A percentile compares a stretch with the other conserved stretches of the same genome.
phyloP scores from a whole-genome alignment of 1,140 invertebrate genomes.

The Nebria ingens region DNA sequence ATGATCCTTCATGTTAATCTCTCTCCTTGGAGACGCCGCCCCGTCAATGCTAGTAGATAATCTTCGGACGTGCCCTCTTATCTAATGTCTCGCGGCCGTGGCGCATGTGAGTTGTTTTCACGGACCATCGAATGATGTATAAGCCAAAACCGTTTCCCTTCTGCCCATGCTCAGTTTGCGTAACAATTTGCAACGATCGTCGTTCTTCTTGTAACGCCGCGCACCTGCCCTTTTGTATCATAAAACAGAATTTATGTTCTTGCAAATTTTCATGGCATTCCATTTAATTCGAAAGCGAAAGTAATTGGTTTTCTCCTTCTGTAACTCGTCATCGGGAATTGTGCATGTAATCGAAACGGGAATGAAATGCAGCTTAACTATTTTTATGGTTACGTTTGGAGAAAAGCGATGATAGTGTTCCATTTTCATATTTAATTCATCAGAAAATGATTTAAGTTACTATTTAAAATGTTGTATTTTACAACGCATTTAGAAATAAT shows the following conservation, averaged over 20 bases:
- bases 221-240: no score
- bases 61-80: conserved; percentile 1
- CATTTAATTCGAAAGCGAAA: neutral
- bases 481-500: neutral
- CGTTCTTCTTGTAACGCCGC: neutral
- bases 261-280: neutral
- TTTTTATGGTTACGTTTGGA: no score
- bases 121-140: neutral
- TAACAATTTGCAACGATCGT: neutral
- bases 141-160: neutral
- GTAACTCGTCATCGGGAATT: conserved; percentile 2
- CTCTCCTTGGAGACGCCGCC: neutral
- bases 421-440: no score
- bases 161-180: neutral
- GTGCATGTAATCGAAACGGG: conserved; percentile 4
- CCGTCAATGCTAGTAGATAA: conserved; percentile 6
- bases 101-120: neutral
- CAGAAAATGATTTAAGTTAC: no score
- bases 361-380: neutral
- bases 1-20: conserved; percentile 3
- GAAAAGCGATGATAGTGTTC: neutral
- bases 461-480: no score
- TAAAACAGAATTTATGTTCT: conserved; percentile 1
- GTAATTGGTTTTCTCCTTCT: conserved; percentile 7
- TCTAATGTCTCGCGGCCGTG: neutral